Evolutionary conservation across 2,113 vertebrate genomes (phyloP), one percentile per base, ranked within the genome.

Genomic region (Protobothrops mucrosquamatus): DNA sequence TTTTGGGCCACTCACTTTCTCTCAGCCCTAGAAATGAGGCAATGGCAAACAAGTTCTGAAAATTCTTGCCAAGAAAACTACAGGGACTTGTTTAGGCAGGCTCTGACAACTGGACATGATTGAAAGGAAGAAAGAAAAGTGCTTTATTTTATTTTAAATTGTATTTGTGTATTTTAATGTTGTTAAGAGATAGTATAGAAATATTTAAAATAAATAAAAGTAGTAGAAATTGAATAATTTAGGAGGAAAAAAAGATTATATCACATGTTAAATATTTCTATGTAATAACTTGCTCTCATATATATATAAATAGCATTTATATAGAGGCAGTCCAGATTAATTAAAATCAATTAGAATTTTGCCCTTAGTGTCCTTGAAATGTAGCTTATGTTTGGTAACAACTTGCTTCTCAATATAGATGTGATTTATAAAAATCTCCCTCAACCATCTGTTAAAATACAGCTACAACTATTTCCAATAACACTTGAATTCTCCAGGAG

Each of bases 231-330:
- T 20, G 26, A 90, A 34, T 10, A 64, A 90, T 90, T 61, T 48
- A 51, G 59, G 59, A 20, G 12, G 34, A 23, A 56, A 55, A 24
- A 48, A 51, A 26, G 43, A 48, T 43, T 88, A 91, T 95, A 95
- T 46, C 92, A 94, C 90, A 90, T 89, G 92, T 48, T 94, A 91
- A 87, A 85, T 93, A 64, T 95, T 91, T 93, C 48, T 34, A 55
- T 54, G 34, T 34, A 92, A 92, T 95, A 89, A 51, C 7, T 56
- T 92, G 6, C 39, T 87, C 14, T 69, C 56, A 56, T 29, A 54
- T 87, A 54, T 87, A 54, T 69, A 91, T 89, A 48, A 91, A 93
- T 34, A 54, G 23, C 48, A 39, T 8, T 52, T 7, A 89, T 85
- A 59, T 22, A 85, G 23, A 6, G 29, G 4, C n/a, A 92, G 29